Evolutionary conservation across 2,113 vertebrate genomes (phyloP).

Genomic region (Ovis canadensis): DNA sequence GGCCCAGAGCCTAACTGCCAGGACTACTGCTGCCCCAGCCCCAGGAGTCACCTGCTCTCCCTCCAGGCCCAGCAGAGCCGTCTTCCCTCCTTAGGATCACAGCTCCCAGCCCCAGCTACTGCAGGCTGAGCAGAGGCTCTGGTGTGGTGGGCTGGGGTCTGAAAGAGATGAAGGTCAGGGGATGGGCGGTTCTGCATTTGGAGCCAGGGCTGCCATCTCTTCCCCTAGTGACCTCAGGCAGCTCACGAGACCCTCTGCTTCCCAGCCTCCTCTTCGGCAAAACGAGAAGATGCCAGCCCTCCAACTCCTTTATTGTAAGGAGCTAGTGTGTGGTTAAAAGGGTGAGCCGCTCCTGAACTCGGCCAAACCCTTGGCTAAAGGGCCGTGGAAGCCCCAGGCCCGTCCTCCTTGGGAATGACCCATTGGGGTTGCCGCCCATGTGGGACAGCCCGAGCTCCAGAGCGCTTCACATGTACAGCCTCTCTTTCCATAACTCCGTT

Average conservation of each 20-base stretch:
- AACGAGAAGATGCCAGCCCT: background rate
- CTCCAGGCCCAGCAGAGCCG: background rate
- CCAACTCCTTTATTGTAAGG: background rate
- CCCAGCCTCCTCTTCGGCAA: background rate
- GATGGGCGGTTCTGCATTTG: rapidly evolving
- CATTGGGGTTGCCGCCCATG: rapidly evolving
- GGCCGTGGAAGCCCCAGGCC: background rate
- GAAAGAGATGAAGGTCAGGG: background rate
- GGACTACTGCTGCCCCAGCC: rapidly evolving
- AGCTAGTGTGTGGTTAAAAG: background rate
- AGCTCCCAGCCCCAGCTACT: no score
- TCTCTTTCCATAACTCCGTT: background rate
- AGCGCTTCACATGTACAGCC: background rate
- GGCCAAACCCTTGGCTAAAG: background rate
- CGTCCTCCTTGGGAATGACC: background rate
- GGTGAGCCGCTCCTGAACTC: background rate
- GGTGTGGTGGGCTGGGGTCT: background rate
- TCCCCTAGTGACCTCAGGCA: background rate
- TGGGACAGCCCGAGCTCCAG: background rate
- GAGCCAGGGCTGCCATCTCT: background rate
- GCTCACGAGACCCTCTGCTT: background rate
- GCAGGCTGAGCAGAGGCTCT: background rate
- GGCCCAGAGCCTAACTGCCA: background rate
- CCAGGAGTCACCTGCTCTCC: rapidly evolving
- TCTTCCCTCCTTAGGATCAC: background rate